Evolutionary conservation across 2,797 vertebrate genomes (phyloP).

Genomic region (Tapera naevia): DNA sequence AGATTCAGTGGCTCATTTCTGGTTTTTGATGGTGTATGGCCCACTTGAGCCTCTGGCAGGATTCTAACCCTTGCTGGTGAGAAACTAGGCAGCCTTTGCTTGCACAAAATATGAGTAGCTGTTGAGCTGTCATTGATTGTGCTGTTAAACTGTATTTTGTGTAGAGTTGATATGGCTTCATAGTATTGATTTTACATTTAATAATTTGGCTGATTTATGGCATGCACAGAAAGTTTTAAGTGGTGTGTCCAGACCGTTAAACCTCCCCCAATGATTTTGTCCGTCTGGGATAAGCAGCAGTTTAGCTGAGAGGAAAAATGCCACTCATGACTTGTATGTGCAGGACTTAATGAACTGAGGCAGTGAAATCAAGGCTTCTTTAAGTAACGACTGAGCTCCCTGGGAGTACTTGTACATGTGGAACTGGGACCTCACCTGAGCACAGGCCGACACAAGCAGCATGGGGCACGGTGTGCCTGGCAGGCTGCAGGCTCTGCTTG

Average conservation of each 20-base stretch:
- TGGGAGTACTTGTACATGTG: not conserved
- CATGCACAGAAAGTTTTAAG: not conserved
- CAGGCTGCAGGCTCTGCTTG: not conserved
- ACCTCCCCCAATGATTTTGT: not conserved
- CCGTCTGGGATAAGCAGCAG: not conserved
- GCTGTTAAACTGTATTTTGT: not conserved
- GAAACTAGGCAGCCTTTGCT: not conserved
- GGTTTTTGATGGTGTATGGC: not conserved
- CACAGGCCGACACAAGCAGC: not conserved
- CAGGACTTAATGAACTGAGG: not conserved
- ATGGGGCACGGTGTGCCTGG: not conserved
- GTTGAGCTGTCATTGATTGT: not conserved
- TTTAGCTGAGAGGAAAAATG: not conserved
- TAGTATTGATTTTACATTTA: not conserved
- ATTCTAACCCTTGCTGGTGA: rapidly evolving
- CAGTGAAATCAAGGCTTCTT: not conserved
- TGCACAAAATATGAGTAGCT: rapidly evolving
- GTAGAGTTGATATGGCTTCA: not conserved
- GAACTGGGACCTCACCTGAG: not conserved
- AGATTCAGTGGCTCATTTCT: not conserved
- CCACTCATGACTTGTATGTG: not conserved
- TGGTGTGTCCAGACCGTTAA: not conserved
- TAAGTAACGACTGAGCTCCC: not conserved
- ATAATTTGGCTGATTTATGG: not conserved
- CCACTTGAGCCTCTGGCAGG: not conserved